These are phyloP conservation scores for Burhinus oedicnemus DNA, from an alignment of 2,113 vertebrate genomes.

Conservation along the genomic window DNA sequence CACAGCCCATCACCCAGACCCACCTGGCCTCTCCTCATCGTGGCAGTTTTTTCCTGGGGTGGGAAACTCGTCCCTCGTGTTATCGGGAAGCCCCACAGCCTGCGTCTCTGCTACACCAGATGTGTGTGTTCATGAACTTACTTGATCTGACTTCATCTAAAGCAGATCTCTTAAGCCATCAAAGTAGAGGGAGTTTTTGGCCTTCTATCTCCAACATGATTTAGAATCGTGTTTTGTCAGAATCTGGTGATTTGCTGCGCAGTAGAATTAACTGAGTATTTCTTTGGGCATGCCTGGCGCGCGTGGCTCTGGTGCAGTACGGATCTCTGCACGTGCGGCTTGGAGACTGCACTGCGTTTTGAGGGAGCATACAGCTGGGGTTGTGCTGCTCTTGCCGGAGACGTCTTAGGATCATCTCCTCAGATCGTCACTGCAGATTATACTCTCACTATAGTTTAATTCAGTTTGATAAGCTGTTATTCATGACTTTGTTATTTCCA, in stretches of 20 bases:
- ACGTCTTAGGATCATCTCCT: background rate
- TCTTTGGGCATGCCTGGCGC: background rate
- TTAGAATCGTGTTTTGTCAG: background rate
- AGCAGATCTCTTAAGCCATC: background rate
- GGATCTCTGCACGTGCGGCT: background rate
- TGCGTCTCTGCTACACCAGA: background rate
- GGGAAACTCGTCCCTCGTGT: background rate
- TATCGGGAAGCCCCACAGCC: background rate
- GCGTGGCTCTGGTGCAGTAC: background rate
- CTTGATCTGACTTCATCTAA: background rate
- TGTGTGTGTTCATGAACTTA: background rate
- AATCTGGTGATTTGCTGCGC: background rate
- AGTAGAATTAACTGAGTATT: background rate
- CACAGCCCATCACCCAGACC: background rate
- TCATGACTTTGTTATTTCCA: background rate
- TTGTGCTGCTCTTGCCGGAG: background rate
- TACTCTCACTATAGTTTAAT: background rate
- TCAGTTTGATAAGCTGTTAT: background rate
- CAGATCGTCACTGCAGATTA: background rate
- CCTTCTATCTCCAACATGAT: background rate
- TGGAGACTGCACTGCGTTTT: background rate
- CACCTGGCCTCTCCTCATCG: too few relatives aligned
- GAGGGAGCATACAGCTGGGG: background rate
- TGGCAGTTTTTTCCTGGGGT: background rate
- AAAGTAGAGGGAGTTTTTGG: background rate